Conservation (phyloP, 2,888 invertebrate genomes). For the Ennomos fuscantarius region DNA sequence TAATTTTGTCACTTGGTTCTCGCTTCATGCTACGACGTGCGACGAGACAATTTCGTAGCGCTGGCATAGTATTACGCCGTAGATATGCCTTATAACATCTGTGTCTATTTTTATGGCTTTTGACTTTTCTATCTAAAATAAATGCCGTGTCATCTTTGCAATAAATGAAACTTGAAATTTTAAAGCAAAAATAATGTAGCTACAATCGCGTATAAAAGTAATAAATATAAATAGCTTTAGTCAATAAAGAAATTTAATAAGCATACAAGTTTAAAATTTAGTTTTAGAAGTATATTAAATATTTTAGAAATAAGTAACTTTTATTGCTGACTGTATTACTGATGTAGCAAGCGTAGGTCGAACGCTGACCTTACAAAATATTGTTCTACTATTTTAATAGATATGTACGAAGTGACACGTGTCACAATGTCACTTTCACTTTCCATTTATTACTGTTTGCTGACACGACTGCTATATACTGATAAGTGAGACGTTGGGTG, state of each 20-base stretch:
- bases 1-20: constrained; percentile 6
- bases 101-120: background rate
- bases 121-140: too few species aligned
- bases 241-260: too few species aligned
- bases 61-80: constrained; percentile 5
- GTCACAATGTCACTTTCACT: constrained; percentile 24
- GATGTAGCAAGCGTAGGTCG: background rate
- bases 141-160: too few species aligned
- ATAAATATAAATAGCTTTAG: too few species aligned
- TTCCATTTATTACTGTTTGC: constrained; percentile 19
- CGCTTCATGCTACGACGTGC: constrained; percentile 5
- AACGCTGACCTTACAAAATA: constrained; percentile 6
- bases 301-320: too few species aligned
- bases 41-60: constrained; percentile 12
- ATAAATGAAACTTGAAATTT: too few species aligned
- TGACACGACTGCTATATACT: background rate
- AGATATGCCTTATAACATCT: background rate
- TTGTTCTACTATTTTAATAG: constrained; percentile 10
- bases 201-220: too few species aligned
- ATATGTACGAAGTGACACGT: constrained; percentile 19
- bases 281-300: too few species aligned
- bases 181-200: too few species aligned
- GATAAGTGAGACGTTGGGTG: background rate
- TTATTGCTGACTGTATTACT: too few species aligned
- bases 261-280: too few species aligned